Conservation (phyloP, 2,888 invertebrate species). For the Dysmachus trigonus region DNA sequence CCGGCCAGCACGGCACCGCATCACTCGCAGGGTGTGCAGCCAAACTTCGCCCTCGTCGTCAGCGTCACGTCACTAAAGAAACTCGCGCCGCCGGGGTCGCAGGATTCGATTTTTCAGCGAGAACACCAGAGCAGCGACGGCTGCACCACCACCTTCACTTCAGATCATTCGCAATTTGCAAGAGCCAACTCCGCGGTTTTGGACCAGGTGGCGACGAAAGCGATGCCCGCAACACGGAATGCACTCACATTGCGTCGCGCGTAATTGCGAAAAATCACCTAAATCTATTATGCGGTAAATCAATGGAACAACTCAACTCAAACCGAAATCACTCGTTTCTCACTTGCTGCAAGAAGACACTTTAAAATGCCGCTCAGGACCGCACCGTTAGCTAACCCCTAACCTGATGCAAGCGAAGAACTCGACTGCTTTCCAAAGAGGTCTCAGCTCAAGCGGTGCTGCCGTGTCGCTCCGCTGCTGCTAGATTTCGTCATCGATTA, state of each 20-base stretch:
- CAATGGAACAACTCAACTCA: not conserved
- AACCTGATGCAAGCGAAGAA: not conserved
- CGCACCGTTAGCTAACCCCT: not conserved
- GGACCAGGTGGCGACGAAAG: not conserved
- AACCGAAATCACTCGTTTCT: not conserved
- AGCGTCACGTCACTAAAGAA: not conserved
- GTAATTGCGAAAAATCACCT: not conserved
- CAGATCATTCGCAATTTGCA: not conserved
- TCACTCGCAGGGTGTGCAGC: not conserved
- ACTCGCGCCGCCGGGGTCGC: not conserved
- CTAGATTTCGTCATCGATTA: conserved; percentile 10
- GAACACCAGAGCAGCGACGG: not conserved
- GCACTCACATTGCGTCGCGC: not conserved
- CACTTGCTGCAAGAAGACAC: not conserved
- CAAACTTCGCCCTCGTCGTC: not conserved
- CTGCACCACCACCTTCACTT: not conserved
- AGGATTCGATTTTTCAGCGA: not conserved
- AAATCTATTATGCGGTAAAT: not conserved
- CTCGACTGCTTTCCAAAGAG: not conserved
- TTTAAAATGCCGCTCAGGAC: not conserved
- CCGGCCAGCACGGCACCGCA: not conserved
- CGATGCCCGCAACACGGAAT: not conserved
- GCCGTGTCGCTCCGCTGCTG: not conserved
- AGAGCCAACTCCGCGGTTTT: not conserved
- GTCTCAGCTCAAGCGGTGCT: not conserved